Percentiles rank a stretch among this genome's conserved stretches.
These are phyloP conservation scores for Felis chaus DNA, from an alignment of 2,113 vertebrate genomes.

Conservation along the genomic window DNA sequence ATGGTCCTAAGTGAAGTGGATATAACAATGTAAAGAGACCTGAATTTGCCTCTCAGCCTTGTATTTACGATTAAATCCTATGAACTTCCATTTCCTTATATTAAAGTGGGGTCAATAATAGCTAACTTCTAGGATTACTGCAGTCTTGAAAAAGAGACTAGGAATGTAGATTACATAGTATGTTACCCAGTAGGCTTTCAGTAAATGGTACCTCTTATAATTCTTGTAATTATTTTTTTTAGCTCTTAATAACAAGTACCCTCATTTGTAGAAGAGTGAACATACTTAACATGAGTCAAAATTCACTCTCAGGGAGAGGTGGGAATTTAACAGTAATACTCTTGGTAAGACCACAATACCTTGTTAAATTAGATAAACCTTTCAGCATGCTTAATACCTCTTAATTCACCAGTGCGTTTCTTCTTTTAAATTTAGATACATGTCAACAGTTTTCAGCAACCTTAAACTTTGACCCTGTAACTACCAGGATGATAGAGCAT, in stretches of 20 bases:
- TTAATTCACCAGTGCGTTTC: background rate
- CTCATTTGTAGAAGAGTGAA: background rate
- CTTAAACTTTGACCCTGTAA: background rate
- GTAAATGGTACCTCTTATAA: background rate
- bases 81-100: background rate
- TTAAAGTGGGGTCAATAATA: background rate
- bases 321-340: background rate
- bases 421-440: background rate
- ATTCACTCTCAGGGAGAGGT: background rate
- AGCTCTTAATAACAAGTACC: background rate
- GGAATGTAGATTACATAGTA: background rate
- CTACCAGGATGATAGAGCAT: background rate
- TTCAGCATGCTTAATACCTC: background rate
- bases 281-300: background rate
- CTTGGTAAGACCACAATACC: background rate
- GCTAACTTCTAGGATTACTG: background rate
- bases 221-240: background rate
- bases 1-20: background rate
- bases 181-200: background rate
- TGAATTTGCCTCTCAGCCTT: background rate
- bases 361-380: background rate
- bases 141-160: background rate
- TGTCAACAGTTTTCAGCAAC: background rate
- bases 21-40: background rate
- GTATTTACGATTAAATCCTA: conserved; percentile 1